A percentile compares a stretch with the other conserved stretches of the same genome.
These are phyloP conservation scores for Megaustenia siamemsis DNA, from an alignment of 2,888 invertebrate species.

Conservation along the genomic window DNA sequence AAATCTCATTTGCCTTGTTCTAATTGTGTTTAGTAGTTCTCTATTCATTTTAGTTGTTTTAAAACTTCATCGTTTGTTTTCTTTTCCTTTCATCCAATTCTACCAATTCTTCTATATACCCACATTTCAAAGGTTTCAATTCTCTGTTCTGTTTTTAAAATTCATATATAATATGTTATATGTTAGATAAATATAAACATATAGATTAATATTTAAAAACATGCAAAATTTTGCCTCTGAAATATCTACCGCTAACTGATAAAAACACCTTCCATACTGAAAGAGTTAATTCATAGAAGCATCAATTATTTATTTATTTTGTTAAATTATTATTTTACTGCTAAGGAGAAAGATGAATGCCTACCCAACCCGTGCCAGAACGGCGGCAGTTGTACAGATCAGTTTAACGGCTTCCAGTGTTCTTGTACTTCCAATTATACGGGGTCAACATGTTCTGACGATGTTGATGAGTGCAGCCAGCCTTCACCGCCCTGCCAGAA, in stretches of 20 bases:
- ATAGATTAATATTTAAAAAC: too few species aligned
- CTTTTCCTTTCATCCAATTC: too few species aligned
- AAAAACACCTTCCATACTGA: too few species aligned
- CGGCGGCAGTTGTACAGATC: constrained; percentile 62
- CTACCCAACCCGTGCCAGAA: constrained; percentile 64
- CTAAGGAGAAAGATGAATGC: constrained; percentile 55
- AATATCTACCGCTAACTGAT: too few species aligned
- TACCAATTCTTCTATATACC: too few species aligned
- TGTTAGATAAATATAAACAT: not conserved
- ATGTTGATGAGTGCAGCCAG: constrained; percentile 61
- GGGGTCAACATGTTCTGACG: constrained; percentile 58
- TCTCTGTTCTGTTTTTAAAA: too few species aligned
- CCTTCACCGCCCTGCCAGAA: constrained; percentile 61
- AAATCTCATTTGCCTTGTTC: too few species aligned
- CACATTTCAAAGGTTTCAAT: too few species aligned
- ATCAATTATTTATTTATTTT: not conserved
- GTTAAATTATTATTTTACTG: not conserved
- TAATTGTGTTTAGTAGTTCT: too few species aligned
- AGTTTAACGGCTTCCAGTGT: constrained; percentile 61
- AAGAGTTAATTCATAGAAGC: not conserved
- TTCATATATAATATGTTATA: not conserved
- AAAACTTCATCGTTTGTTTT: too few species aligned
- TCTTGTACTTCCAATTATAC: constrained; percentile 57
- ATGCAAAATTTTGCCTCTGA: too few species aligned
- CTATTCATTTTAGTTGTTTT: too few species aligned